Conservation (phyloP, 1,140 invertebrate species). For the Neodiprion fabricii region DNA sequence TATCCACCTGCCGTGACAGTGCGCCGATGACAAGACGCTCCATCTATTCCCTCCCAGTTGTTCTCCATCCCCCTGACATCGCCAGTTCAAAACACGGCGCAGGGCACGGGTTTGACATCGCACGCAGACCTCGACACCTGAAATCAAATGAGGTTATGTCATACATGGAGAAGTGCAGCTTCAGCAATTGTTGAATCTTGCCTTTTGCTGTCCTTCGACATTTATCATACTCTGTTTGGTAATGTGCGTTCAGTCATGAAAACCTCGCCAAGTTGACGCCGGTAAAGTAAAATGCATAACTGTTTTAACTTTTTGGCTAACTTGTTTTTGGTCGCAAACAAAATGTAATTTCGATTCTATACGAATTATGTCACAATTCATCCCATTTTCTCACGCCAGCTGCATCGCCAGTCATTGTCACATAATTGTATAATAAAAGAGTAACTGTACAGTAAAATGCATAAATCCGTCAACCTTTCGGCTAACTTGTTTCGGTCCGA, state of each 20-base stretch:
- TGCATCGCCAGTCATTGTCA: no score
- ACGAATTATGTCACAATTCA: no score
- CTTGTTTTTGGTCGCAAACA: no score
- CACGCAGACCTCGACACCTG: constrained; percentile 41
- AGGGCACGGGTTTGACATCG: constrained; percentile 29
- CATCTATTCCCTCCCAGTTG: constrained; percentile 40
- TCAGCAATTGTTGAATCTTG: no score
- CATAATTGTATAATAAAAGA: no score
- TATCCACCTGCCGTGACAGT: constrained; percentile 47
- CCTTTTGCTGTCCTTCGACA: background rate
- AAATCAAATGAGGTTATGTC: constrained; percentile 21
- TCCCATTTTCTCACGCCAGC: no score
- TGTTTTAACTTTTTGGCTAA: no score
- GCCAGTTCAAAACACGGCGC: constrained; percentile 24
- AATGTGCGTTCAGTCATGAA: background rate
- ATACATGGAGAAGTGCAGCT: no score
- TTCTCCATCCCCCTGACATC: constrained; percentile 26
- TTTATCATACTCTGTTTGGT: background rate
- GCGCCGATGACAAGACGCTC: constrained; percentile 37
- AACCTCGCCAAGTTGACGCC: background rate
- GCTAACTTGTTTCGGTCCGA: no score
- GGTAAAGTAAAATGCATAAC: constrained; percentile 13
- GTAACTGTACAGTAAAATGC: no score
- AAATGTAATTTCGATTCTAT: no score
- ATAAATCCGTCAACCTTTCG: no score